Conservation (phyloP, 2,888 invertebrate genomes). For the Sthenelais limicola region DNA sequence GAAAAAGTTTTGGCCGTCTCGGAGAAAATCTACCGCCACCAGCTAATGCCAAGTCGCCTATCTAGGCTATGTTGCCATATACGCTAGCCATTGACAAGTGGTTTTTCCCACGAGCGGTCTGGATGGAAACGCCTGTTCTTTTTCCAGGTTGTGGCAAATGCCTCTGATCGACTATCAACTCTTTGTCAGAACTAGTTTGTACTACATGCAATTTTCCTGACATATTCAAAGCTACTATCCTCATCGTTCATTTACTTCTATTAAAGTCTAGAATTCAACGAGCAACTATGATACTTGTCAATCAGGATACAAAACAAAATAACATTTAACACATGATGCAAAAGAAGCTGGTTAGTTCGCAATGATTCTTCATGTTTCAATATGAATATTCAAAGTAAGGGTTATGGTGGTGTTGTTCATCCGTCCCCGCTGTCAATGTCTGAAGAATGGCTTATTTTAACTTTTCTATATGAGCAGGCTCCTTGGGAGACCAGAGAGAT, state of each 20-base stretch:
- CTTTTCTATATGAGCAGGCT: too few relatives aligned
- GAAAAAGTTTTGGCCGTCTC: too few relatives aligned
- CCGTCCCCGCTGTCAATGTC: too few relatives aligned
- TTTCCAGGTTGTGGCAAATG: conserved; percentile 13
- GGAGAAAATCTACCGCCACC: too few relatives aligned
- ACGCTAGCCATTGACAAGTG: too few relatives aligned
- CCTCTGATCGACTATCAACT: conserved; percentile 13
- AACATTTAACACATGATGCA: conserved; percentile 36
- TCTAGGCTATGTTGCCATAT: too few relatives aligned
- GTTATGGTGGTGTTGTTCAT: too few relatives aligned
- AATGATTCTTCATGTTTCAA: conserved; percentile 20
- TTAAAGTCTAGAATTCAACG: conserved; percentile 28
- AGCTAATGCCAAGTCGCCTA: neutral
- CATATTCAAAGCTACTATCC: conserved; percentile 36
- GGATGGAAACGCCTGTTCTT: conserved; percentile 16
- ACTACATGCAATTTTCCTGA: conserved; percentile 14
- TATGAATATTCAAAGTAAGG: too few relatives aligned
- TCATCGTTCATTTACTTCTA: conserved; percentile 11
- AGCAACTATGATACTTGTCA: conserved; percentile 33
- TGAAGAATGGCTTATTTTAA: too few relatives aligned
- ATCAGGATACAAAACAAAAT: conserved; percentile 34
- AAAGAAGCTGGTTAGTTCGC: conserved; percentile 36
- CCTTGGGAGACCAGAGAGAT: too few relatives aligned
- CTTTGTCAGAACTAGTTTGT: neutral
- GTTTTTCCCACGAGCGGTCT: neutral